Evolutionary conservation across 2,797 vertebrate species (phyloP), one percentile per base, ranked within the genome.

Genomic region (Sarcophilus harrisii): DNA sequence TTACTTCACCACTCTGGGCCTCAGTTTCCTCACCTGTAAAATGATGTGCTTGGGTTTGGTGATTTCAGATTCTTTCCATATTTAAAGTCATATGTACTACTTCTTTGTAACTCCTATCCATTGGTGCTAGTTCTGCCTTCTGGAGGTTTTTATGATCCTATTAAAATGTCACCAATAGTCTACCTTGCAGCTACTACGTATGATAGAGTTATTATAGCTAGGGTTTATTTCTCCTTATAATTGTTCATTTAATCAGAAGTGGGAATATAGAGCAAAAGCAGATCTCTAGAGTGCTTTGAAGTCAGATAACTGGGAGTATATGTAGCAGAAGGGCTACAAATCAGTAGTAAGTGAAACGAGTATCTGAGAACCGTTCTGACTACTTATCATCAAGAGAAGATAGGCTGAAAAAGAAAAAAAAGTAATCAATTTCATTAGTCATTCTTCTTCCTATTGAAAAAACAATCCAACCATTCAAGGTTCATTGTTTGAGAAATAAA

Each of bases 221-320:
- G 66, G n/a, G 66, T 45, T 81, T 81, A 81, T 81, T 81, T 81
- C 66, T 81, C 66, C 18, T 81, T 81, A 21, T 81, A 81, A 81
- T 81, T 81, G 66, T 81, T 81, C 66, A 81, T 45, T 81, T 81
- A 81, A 81, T 81, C 66, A 81, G 66, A 81, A 81, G 66, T 81
- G n/a, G 18, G 66, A 81, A 45, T 18, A 45, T 30, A 45, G 66
- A 81, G n/a, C 18, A 81, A 81, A 45, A 81, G 66, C n/a, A 81
- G 66, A 81, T 81, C 66, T 81, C 66, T 81, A 45, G 66, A 81
- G 66, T 81, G 66, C n/a, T n/a, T 81, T 81, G n/a, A 81, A 81
- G n/a, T 81, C 66, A 81, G 18, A 81, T 81, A 81, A 81, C 66
- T 81, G 66, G 66, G 66, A 81, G 66, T 45, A 81, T 45, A n/a